phyloP scores from a whole-genome alignment of 2,888 invertebrate species.

The Horisme vitalbata region DNA sequence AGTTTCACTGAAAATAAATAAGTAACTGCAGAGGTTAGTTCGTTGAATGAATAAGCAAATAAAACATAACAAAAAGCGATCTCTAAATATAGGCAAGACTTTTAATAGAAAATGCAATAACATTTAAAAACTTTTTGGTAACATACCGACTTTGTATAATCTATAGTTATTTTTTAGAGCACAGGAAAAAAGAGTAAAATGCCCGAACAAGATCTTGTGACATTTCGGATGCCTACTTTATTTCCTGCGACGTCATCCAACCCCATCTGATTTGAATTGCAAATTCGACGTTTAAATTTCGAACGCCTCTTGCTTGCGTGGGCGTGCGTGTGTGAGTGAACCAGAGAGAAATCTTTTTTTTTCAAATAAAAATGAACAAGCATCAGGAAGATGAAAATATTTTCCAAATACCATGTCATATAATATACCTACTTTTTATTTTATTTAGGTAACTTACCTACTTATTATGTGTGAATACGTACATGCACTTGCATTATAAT shows the following conservation, averaged over 20 bases:
- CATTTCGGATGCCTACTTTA: constrained; percentile 40
- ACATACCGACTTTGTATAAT: no score
- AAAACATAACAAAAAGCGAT: no score
- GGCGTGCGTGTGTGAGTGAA: constrained; percentile 27
- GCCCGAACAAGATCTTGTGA: constrained; percentile 12
- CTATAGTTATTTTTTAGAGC: no score
- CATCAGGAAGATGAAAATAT: neutral
- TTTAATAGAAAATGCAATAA: no score
- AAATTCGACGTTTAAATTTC: constrained; percentile 63
- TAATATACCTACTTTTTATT: constrained; percentile 1
- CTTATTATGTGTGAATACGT: neutral
- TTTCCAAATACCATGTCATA: neutral
- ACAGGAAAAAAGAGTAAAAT: no score
- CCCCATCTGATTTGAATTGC: constrained; percentile 45
- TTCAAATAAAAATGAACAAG: constrained; percentile 1
- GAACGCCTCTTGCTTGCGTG: constrained; percentile 54
- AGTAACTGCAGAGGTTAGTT: no score
- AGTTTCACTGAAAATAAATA: no score
- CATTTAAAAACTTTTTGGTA: no score
- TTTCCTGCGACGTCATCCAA: constrained; percentile 73
- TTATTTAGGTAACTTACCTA: neutral
- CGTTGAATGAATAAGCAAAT: no score
- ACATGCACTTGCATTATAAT: no score
- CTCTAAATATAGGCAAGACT: no score
- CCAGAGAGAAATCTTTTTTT: constrained; percentile 19